Percentiles rank a stretch among this genome's conserved stretches.
Evolutionary conservation across 2,888 invertebrate species (phyloP).

Genomic region (Sarcophaga caerulescens): DNA sequence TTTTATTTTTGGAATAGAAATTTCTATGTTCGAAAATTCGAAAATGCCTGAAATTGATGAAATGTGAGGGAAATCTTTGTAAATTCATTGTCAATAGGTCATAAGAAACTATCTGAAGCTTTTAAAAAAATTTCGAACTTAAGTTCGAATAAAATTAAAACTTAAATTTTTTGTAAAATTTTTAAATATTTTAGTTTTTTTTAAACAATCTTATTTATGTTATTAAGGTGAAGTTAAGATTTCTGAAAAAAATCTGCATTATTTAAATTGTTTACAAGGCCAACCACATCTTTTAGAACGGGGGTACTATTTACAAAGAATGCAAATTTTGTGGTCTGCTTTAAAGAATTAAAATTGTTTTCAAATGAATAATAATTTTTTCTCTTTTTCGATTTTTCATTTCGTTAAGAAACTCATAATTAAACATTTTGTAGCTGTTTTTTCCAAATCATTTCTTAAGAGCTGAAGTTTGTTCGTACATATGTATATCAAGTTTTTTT

Average conservation of each 20-base stretch:
- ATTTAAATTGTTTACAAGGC: slow-evolving; percentile 63
- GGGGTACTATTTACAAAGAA: slow-evolving; percentile 25
- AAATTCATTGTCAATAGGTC: no score
- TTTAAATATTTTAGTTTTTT: neutral
- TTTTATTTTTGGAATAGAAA: neutral
- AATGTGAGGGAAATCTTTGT: neutral
- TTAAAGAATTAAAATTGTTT: slow-evolving; percentile 34
- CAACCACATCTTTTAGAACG: slow-evolving; percentile 57
- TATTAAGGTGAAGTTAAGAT: no score
- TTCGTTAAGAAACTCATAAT: slow-evolving; percentile 40
- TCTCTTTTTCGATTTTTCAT: neutral
- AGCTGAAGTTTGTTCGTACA: neutral
- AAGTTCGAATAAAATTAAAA: neutral
- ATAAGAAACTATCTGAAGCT: no score
- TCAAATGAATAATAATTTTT: slow-evolving; percentile 19
- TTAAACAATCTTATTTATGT: neutral
- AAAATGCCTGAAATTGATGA: neutral
- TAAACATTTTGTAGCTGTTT: slow-evolving; percentile 20
- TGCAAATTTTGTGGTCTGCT: slow-evolving; percentile 30
- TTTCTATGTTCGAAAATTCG: neutral
- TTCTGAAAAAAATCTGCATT: slow-evolving; percentile 29
- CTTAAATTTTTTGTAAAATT: no score
- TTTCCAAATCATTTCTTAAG: slow-evolving; percentile 16
- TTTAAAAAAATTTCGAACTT: neutral
- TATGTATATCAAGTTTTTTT: slow-evolving; percentile 32